Base-by-base conservation (phyloP, 2,113 vertebrate genomes). In the Gracilinanus agilis region DNA sequence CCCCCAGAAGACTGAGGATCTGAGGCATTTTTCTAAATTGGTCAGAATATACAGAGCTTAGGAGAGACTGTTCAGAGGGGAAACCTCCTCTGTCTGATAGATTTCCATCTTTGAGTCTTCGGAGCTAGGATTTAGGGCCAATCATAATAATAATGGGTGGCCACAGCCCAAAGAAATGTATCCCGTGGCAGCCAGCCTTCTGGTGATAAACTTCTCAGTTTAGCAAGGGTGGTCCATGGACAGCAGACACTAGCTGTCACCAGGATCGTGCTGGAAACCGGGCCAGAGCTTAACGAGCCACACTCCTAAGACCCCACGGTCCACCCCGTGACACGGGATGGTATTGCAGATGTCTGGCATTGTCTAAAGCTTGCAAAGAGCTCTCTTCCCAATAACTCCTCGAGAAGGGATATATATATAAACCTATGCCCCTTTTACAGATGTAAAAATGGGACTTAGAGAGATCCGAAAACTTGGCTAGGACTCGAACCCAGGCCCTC, bases 381-480 rank as follows among this genome's bases (percentile, higher is more conserved):
- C n/a, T 40, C 40, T 25, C 49, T 40, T 29, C 56, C 21, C 93
- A 55, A 9, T 44, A 40, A 61, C 54, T 75, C 40, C 4, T 40
- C 0, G 10, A 56, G 16, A 24, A 40, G 24, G 24, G 49, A 49
- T 49, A 5, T 5, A 49, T 2, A 49, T 5, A 49, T 2, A 49
- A 49, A 49, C 49, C 49, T 49, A 2, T 44, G 53, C 29, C n/a
- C 1, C 2, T 53, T 91, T 89, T 58, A 90, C 49, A 91, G 90
- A 13, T 24, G n/a, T 92, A 44, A 55, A 83, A 29, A 92, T 27
- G 92, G 95, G 53, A 88, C 90, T 27, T 53, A 27, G 94, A 96
- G 67, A 88, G 49, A 40, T 12, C 13, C 44, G 13, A 40, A 44
- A 61, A 95, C 21, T 34, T 34, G 10, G 83, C 89, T n/a, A 67